Evolutionary conservation across 2,797 vertebrate genomes (phyloP).

Genomic region (Buphagus erythrorhynchus): DNA sequence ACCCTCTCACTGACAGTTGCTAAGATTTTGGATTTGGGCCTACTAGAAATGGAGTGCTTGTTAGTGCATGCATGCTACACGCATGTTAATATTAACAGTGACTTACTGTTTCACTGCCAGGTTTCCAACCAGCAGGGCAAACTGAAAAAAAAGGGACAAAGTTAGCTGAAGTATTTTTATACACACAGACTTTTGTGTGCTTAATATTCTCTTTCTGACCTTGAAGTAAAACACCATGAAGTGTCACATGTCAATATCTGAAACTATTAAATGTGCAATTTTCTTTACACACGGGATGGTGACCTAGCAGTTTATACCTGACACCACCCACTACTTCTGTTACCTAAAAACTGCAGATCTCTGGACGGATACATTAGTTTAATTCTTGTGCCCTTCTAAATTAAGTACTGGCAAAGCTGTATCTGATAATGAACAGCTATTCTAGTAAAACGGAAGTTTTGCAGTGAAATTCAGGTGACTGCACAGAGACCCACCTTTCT

Average conservation of each 20-base stretch:
- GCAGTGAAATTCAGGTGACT: not conserved
- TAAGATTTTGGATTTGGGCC: not conserved
- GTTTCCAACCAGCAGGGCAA: constrained; percentile 98
- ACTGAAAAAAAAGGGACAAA: constrained; percentile 74
- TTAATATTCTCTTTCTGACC: not conserved
- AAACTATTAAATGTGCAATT: not conserved
- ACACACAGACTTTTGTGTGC: not conserved
- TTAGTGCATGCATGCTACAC: not conserved
- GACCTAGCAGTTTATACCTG: not conserved
- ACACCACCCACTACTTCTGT: not conserved
- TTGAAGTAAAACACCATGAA: not conserved
- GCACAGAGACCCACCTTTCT: not conserved
- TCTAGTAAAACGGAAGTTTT: not conserved
- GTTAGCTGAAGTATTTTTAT: not conserved
- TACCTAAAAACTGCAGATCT: not conserved
- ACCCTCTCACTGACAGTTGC: not conserved
- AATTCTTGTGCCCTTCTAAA: not conserved
- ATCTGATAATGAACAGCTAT: not conserved
- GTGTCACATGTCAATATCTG: not conserved
- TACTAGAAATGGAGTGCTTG: not conserved
- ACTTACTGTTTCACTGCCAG: constrained; percentile 97
- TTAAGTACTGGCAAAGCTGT: not conserved
- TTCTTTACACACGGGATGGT: not conserved
- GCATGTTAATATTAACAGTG: not conserved
- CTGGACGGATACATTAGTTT: not conserved